Base-by-base conservation (phyloP, 2,113 vertebrate genomes). In the Prietella phreatophila region DNA sequence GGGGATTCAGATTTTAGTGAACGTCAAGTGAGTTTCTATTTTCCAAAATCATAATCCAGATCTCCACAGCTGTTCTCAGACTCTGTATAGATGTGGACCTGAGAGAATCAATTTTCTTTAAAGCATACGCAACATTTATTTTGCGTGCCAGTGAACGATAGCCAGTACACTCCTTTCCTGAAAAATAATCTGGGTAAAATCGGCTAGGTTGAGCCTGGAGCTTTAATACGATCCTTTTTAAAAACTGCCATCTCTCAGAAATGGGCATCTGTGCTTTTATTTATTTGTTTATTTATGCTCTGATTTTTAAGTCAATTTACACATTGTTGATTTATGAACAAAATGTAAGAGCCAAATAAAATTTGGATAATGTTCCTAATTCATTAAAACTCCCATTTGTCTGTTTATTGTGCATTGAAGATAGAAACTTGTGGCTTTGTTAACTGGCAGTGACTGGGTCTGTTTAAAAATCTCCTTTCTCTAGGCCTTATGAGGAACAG, bases 181-280 rank as follows among this genome's bases (percentile, higher is more conserved):
- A 53, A 60, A 27, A 22, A 39, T 15, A 75, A 60, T 60, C 53
- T 13, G 69, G 10, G 1, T 85, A 58, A 84, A 71, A 85, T 39
- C 19, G 3, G 5, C 25, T 76, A 27, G 5, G 14, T 22, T 78
- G 33, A 50, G 42, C 27, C 50, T 53, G 42, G 10, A 36, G 60
- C 42, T 67, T 86, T 81, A 81, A 81, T 81, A 11, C 42, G 47
- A 53, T 67, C 30, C 76, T 20, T 81, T 81, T 81, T 69, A 79
- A 65, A 47, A 80, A 14, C 11, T 0, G 2, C 30, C 20, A 2
- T 17, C 25, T 80, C 58, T 86, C 75, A 17, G 42, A 55, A 86
- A 67, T 27, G 10, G n/a, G 42, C 20, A 33, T 14, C 61, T 67
- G 55, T 19, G 1, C 1, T 7, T 76, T 78, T 47, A 27, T 73